Conservation (phyloP, 1,140 invertebrate genomes). For the Chelonus insularis region DNA sequence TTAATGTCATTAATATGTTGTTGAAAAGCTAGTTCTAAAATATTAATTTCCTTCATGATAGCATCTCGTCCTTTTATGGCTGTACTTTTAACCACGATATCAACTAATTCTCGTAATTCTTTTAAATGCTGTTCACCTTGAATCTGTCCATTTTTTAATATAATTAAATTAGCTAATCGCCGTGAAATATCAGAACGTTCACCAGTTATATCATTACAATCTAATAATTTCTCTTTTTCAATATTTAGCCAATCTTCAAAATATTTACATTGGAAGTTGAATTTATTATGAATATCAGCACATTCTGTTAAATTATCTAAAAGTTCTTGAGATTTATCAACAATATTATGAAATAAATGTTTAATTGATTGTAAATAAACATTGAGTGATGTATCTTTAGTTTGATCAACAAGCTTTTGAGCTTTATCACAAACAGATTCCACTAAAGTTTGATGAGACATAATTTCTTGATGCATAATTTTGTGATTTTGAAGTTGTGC, state of each 20-base stretch:
- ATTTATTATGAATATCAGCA: constrained; percentile 82
- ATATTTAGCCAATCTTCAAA: constrained; percentile 79
- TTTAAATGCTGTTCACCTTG: constrained; percentile 74
- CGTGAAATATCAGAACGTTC: constrained; percentile 79
- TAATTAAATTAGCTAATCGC: constrained; percentile 70
- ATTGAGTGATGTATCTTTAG: constrained; percentile 83
- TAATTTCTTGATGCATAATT: constrained; percentile 93
- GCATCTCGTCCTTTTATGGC: constrained; percentile 75
- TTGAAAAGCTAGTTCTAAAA: constrained; percentile 67
- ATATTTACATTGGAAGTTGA: constrained; percentile 70
- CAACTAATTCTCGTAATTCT: constrained; percentile 70
- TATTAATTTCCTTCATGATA: constrained; percentile 74
- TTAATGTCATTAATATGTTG: constrained; percentile 70
- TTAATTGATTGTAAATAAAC: constrained; percentile 88
- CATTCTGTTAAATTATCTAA: constrained; percentile 83
- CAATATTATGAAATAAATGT: constrained; percentile 85
- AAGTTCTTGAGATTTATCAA: constrained; percentile 82
- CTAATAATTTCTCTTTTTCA: constrained; percentile 75
- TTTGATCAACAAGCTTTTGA: constrained; percentile 85
- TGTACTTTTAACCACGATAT: constrained; percentile 78
- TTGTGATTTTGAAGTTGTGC: constrained; percentile 93
- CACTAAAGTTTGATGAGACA: constrained; percentile 86
- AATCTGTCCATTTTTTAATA: constrained; percentile 70
- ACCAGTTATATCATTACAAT: constrained; percentile 77
- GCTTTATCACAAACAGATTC: constrained; percentile 92